Evolutionary conservation across 2,113 vertebrate genomes (phyloP).

Genomic region (Ifrita kowaldi): DNA sequence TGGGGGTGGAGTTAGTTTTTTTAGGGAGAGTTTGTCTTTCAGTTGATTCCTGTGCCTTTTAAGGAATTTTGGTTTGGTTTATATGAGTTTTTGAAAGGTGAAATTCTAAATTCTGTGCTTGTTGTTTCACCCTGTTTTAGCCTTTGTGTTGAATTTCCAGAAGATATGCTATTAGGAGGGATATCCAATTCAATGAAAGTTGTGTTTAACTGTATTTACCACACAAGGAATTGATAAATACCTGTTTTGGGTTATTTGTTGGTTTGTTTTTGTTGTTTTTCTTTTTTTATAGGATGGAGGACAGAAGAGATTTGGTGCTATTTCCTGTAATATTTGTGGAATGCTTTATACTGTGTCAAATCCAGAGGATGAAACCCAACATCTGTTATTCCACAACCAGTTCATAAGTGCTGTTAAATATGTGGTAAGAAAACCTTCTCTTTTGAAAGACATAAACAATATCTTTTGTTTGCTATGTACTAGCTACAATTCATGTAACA

Average conservation of each 20-base stretch:
- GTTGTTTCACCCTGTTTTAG: neutral
- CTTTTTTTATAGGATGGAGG: constrained; percentile 83
- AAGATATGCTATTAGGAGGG: neutral
- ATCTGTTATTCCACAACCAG: constrained; percentile 96
- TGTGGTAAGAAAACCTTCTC: constrained; percentile 83
- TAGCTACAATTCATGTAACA: neutral
- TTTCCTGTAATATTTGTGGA: constrained; percentile 93
- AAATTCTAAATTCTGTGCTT: neutral
- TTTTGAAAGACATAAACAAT: neutral
- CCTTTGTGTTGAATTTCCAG: neutral
- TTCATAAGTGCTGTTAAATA: constrained; percentile 98
- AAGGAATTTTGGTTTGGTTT: no score
- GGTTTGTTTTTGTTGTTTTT: neutral
- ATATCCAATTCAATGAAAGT: neutral
- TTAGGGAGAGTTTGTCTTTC: neutral
- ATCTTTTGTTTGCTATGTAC: neutral
- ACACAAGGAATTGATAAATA: neutral
- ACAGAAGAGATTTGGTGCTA: constrained; percentile 92
- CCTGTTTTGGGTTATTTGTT: neutral
- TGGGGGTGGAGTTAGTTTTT: neutral
- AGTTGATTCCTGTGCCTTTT: neutral
- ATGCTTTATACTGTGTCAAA: constrained; percentile 96
- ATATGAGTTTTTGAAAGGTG: neutral
- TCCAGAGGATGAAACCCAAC: constrained; percentile 95
- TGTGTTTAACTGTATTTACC: neutral